These are phyloP conservation scores for Ammodytes dubius DNA, from an alignment of 2,113 vertebrate species.

Conservation along the genomic window DNA sequence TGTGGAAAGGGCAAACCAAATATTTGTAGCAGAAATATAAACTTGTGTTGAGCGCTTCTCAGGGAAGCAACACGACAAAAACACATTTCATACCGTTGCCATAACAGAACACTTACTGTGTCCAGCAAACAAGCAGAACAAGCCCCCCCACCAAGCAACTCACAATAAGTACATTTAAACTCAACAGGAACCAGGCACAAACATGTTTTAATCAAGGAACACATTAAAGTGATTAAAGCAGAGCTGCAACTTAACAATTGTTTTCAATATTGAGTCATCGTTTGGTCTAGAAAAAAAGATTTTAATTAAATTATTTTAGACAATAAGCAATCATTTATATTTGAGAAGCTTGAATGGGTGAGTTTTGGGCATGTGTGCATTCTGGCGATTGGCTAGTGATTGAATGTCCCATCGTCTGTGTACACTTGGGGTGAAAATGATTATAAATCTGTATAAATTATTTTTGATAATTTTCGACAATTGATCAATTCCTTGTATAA, in stretches of 20 bases:
- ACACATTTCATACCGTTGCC: constrained; percentile 46
- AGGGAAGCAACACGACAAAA: neutral
- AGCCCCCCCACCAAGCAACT: neutral
- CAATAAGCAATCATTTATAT: too few relatives aligned
- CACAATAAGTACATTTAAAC: neutral
- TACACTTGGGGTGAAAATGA: too few relatives aligned
- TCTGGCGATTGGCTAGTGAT: too few relatives aligned
- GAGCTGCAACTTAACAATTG: neutral
- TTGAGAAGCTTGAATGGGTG: too few relatives aligned
- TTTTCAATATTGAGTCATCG: neutral
- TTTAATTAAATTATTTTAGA: neutral
- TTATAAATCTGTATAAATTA: too few relatives aligned
- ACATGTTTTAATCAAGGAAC: neutral
- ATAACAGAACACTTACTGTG: constrained; percentile 57
- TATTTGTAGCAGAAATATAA: constrained; percentile 6
- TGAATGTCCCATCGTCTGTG: too few relatives aligned
- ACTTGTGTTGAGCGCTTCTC: neutral
- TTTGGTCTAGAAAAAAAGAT: neutral
- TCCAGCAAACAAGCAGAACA: constrained; percentile 29
- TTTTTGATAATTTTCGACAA: too few relatives aligned
- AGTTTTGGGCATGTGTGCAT: too few relatives aligned
- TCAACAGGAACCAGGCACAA: neutral
- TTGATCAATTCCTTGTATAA: too few relatives aligned
- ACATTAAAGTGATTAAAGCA: neutral
- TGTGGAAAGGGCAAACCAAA: neutral